Conservation (phyloP, 2,797 vertebrate genomes). For the Eutrigla gurnardus region DNA sequence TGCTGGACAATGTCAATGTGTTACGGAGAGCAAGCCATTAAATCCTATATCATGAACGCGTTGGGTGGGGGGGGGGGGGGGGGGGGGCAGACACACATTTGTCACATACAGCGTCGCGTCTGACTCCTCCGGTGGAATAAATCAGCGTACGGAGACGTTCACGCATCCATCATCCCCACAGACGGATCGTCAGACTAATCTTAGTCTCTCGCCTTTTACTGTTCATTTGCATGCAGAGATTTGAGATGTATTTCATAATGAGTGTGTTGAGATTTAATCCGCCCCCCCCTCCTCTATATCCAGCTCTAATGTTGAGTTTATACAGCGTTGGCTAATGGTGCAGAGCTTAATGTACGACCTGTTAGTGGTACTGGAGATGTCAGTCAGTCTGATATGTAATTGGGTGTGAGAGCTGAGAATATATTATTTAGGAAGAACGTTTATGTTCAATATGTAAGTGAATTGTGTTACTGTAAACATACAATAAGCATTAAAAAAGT, state of each 20-base stretch:
- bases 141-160: constrained; percentile 42
- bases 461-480: no score
- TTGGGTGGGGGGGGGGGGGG: background rate
- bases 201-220: constrained; percentile 2
- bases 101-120: constrained; percentile 63
- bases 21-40: constrained; percentile 79
- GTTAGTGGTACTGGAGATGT: background rate
- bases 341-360: background rate
- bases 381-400: no score
- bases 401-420: no score
- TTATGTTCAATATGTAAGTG: no score
- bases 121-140: constrained; percentile 63
- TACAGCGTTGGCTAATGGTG: constrained; percentile 1
- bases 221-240: constrained; percentile 33
- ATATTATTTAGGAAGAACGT: no score
- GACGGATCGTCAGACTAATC: constrained; percentile 26
- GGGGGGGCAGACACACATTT: constrained; percentile 73
- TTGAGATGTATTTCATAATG: constrained; percentile 27
- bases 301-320: background rate
- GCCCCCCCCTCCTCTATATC: background rate
- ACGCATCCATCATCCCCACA: constrained; percentile 28
- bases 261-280: constrained; percentile 6
- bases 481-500: no score
- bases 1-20: constrained; percentile 84
- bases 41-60: constrained; percentile 76